Base-by-base conservation (phyloP, 2,113 vertebrate species). In the Sinocyclocheilus anshuiensis region DNA sequence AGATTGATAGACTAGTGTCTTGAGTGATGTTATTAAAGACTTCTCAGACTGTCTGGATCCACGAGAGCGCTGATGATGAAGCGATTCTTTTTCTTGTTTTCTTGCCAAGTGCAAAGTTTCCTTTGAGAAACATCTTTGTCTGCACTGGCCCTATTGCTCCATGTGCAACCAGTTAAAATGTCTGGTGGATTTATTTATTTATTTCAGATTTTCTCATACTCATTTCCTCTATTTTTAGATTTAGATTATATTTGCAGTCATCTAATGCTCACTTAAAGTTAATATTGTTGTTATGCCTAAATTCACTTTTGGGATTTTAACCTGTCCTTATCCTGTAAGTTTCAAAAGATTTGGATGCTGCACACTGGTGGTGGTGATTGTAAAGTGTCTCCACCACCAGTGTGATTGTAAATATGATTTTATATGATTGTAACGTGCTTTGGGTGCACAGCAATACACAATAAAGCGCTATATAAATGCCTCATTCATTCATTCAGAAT, bases 71-170 rank as follows among this genome's bases (percentile, higher is more conserved):
- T 20, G 15, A 77, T 50, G n/a, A 83, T 59, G 53, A 86, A 82
- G 67, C 39, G 50, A 77, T 53, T 16, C 33, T n/a, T 69, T 36
- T 63, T 33, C 29, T 33, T 33, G 53, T 33, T 36, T 24, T 67
- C 65, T 8, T 57, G 8, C 48, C 67, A 50, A 57, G 18, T 39
- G 67, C 71, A 67, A 45, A 61, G 53, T 86, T 86, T 53, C 53
- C 59, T 72, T 82, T 76, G 79, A 86, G 45, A 65, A 3, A 55
- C 50, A 42, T 33, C 72, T 42, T 87, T 79, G 29, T 71, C 63
- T 48, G 6, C 29, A 11, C 36, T 53, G 20, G 16, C 39, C 33
- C 53, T n/a, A 1, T 26, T 6, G 22, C 39, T 84, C 53, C 45
- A 55, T 77, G 42, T n/a, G 33, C 84, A 61, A 61, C n/a, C n/a